A percentile compares a stretch with the other conserved stretches of the same genome.
Evolutionary conservation across 2,113 vertebrate genomes (phyloP).

Genomic region (Microcebus lehilahytsara): DNA sequence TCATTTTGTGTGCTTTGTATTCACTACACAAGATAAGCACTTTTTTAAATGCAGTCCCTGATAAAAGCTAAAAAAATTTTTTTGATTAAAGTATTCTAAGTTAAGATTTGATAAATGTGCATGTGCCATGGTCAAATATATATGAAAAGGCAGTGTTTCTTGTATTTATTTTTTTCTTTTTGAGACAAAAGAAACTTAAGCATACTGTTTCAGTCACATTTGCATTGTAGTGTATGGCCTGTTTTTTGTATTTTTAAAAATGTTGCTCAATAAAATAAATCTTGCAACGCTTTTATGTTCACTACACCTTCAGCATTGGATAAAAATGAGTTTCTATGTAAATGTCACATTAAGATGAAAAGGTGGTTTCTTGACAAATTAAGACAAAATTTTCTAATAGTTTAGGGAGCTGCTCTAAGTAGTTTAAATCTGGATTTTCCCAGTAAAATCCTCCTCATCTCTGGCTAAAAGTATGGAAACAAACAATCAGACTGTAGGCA

Average conservation of each 20-base stretch:
- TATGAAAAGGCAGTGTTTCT: constrained; percentile 80
- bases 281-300: constrained; percentile 74
- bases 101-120: constrained; percentile 80
- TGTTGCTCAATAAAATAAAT: constrained; percentile 78
- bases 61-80: constrained; percentile 73
- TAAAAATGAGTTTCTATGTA: constrained; percentile 39
- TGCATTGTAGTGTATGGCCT: constrained; percentile 75
- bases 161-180: constrained; percentile 83
- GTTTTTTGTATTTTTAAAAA: constrained; percentile 77
- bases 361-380: not conserved
- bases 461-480: not conserved
- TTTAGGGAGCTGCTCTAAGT: constrained; percentile 48
- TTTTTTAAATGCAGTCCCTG: constrained; percentile 86
- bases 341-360: constrained; percentile 47
- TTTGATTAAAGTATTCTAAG: constrained; percentile 76
- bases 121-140: constrained; percentile 84
- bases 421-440: constrained; percentile 41
- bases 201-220: constrained; percentile 71
- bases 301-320: constrained; percentile 70
- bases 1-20: constrained; percentile 94
- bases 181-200: constrained; percentile 76
- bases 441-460: not conserved
- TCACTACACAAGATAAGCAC: constrained; percentile 94
- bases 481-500: not conserved
- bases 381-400: not conserved